phyloP scores from a whole-genome alignment of 92 coral and sea anemone genomes.

The Muricea muricata region DNA sequence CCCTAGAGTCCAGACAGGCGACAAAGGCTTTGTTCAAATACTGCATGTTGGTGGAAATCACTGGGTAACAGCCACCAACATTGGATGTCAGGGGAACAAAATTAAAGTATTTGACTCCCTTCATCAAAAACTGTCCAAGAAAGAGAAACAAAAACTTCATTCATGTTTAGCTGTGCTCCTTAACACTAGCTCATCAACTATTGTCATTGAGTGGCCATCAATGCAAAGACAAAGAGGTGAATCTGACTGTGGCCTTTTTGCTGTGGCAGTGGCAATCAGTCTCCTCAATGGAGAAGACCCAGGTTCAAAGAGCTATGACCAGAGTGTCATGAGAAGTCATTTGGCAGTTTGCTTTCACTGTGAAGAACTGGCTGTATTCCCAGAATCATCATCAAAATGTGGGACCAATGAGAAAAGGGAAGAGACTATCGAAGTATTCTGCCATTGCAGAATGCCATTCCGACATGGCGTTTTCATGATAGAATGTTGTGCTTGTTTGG shows the following conservation, averaged over 20 bases:
- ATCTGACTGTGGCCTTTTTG: slow-evolving; percentile 3
- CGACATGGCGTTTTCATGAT: background rate
- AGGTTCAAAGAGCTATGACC: background rate
- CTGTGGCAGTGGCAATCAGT: background rate
- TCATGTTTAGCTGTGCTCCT: background rate
- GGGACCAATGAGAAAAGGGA: background rate
- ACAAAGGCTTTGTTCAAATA: background rate
- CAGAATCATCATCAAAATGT: slow-evolving; percentile 2
- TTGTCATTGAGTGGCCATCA: slow-evolving; percentile 11
- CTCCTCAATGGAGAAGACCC: background rate
- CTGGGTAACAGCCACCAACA: slow-evolving; percentile 17
- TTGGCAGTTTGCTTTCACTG: background rate
- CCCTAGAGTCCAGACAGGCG: background rate
- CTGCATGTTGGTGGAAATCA: slow-evolving; percentile 5
- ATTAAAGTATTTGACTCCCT: background rate
- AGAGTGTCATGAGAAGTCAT: background rate
- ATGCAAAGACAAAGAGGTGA: background rate
- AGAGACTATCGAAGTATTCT: background rate
- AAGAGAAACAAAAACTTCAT: background rate
- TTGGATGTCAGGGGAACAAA: background rate
- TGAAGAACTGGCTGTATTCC: background rate
- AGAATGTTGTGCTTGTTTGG: background rate
- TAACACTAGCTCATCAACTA: background rate
- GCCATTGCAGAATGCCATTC: slow-evolving; percentile 25
- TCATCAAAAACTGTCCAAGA: background rate